Evolutionary conservation across 2,113 vertebrate species (phyloP).

Genomic region (Pseudopipra pipra): DNA sequence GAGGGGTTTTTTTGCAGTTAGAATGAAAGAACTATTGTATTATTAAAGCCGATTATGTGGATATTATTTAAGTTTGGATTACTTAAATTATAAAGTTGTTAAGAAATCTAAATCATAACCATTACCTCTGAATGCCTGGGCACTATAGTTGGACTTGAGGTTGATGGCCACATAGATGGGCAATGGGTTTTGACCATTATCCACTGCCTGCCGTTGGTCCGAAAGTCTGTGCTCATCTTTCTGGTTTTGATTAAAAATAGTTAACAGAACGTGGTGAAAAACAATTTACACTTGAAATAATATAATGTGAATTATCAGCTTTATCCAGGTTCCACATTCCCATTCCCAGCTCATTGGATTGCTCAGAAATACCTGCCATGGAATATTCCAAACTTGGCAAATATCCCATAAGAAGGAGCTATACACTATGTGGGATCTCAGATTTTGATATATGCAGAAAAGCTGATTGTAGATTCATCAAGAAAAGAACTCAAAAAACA

Average conservation of each 20-base stretch:
- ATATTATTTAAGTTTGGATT: background rate
- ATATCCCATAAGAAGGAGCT: background rate
- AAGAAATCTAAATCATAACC: background rate
- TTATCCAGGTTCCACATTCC: background rate
- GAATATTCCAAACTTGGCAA: background rate
- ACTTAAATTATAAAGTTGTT: background rate
- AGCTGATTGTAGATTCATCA: background rate
- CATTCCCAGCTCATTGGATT: background rate
- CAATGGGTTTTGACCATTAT: slow-evolving; percentile 81
- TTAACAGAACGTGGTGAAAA: background rate
- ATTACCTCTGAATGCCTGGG: slow-evolving; percentile 79
- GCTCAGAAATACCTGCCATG: background rate
- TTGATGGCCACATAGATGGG: slow-evolving; percentile 86
- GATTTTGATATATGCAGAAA: background rate
- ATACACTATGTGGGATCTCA: background rate
- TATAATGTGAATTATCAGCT: background rate
- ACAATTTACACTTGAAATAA: background rate
- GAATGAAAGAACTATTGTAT: background rate
- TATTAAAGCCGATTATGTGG: background rate
- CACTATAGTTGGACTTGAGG: slow-evolving; percentile 78
- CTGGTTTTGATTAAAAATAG: slow-evolving; percentile 51
- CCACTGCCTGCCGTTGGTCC: slow-evolving; percentile 75
- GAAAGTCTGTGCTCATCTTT: slow-evolving; percentile 76
- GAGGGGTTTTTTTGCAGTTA: background rate
- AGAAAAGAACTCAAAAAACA: background rate